phyloP scores from a whole-genome alignment of 2,888 invertebrate species.

The Parnassius orleans region DNA sequence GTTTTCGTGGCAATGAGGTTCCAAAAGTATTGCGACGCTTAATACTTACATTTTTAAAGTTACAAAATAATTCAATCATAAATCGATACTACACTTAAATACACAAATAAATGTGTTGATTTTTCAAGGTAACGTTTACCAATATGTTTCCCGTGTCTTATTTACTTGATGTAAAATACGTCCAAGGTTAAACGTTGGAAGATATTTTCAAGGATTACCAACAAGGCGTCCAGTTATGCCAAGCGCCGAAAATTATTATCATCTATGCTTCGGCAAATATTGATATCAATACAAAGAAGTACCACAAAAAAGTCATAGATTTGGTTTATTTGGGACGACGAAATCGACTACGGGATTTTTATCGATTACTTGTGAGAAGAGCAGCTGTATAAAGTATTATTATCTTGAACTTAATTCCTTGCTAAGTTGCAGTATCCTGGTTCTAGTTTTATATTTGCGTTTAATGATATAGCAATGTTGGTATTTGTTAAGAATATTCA shows the following conservation, averaged over 20 bases:
- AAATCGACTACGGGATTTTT: neutral
- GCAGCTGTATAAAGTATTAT: too few species aligned
- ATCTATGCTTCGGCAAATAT: constrained; percentile 29
- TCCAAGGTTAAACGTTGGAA: constrained; percentile 35
- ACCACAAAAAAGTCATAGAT: constrained; percentile 22
- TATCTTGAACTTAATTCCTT: too few species aligned
- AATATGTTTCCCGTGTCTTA: constrained; percentile 47
- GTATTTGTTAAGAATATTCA: too few species aligned
- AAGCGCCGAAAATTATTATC: constrained; percentile 10
- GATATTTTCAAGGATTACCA: constrained; percentile 27
- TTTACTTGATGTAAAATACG: constrained; percentile 34
- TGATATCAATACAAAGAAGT: constrained; percentile 14
- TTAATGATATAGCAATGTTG: too few species aligned
- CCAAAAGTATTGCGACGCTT: too few species aligned
- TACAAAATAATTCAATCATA: too few species aligned
- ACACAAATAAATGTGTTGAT: neutral
- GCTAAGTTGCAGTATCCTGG: neutral
- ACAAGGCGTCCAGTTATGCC: constrained; percentile 29
- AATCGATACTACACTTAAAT: neutral
- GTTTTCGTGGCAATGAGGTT: too few species aligned
- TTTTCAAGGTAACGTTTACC: constrained; percentile 26
- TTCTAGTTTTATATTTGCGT: too few species aligned
- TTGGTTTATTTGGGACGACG: constrained; percentile 12
- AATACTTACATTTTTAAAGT: too few species aligned
- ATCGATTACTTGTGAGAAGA: neutral